phyloP scores from a whole-genome alignment of 2,113 vertebrate genomes.

The Phycodurus eques region DNA sequence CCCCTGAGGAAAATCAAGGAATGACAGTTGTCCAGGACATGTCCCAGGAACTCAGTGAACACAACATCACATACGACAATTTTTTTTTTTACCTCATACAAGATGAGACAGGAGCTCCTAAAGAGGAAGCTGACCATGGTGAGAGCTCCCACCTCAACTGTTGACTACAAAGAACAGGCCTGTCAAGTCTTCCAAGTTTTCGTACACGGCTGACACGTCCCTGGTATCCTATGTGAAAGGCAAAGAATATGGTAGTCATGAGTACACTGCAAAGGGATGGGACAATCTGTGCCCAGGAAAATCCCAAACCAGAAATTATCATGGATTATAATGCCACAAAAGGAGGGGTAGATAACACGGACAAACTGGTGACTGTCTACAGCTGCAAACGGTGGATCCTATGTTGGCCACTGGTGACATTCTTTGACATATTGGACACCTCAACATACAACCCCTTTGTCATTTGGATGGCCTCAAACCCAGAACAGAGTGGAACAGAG shows the following conservation, averaged over 20 bases:
- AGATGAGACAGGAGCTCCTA: not conserved
- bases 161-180: not conserved
- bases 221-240: conserved; percentile 6
- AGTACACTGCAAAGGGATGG: not conserved
- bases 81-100: not conserved
- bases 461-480: no score
- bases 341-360: conserved; percentile 7
- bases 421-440: conserved; percentile 2
- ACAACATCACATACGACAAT: conserved; percentile 3
- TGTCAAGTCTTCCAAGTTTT: conserved; percentile 7
- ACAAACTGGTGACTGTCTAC: conserved; percentile 17
- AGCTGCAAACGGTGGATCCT: conserved; percentile 12
- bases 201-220: not conserved
- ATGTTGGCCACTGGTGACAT: conserved; percentile 7
- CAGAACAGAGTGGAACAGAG: no score
- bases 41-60: not conserved
- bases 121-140: not conserved
- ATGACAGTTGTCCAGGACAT: not conserved
- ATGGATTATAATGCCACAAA: conserved; percentile 3
- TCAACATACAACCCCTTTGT: no score
- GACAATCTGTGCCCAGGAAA: not conserved
- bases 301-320: not conserved
- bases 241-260: conserved; percentile 7
- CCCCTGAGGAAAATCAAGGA: not conserved
- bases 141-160: not conserved